Conservation (phyloP, 2,113 vertebrate species). For the Larimichthys polyactis region DNA sequence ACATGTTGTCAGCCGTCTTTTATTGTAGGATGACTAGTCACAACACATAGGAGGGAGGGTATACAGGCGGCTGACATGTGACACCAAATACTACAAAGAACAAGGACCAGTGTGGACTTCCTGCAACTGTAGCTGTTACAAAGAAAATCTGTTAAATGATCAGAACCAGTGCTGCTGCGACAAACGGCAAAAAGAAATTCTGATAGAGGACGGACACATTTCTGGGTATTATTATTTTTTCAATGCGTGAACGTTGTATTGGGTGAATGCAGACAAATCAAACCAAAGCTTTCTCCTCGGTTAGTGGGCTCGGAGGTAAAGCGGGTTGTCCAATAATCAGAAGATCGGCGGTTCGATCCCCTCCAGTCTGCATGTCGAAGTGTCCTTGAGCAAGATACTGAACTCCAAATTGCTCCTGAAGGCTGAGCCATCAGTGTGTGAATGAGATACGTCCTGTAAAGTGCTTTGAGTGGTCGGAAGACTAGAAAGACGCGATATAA, state of each 20-base stretch:
- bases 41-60: conserved; percentile 3
- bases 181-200: background rate
- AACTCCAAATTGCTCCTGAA: too few relatives aligned
- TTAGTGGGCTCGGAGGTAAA: too few relatives aligned
- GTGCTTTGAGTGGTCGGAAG: too few relatives aligned
- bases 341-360: too few relatives aligned
- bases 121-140: background rate
- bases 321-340: too few relatives aligned
- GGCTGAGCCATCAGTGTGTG: too few relatives aligned
- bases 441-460: too few relatives aligned
- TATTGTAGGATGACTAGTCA: background rate
- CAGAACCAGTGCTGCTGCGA: background rate
- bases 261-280: too few relatives aligned
- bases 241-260: too few relatives aligned
- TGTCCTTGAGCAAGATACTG: too few relatives aligned
- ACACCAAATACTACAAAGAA: background rate
- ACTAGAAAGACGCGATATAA: too few relatives aligned
- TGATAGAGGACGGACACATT: background rate
- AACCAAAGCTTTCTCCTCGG: background rate
- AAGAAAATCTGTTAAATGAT: background rate
- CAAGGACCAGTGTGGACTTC: background rate
- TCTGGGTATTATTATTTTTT: background rate
- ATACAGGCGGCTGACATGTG: background rate
- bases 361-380: too few relatives aligned
- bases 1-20: background rate